Evolutionary conservation across 2,888 invertebrate genomes (phyloP).

Genomic region (Steinernema hermaphroditum): DNA sequence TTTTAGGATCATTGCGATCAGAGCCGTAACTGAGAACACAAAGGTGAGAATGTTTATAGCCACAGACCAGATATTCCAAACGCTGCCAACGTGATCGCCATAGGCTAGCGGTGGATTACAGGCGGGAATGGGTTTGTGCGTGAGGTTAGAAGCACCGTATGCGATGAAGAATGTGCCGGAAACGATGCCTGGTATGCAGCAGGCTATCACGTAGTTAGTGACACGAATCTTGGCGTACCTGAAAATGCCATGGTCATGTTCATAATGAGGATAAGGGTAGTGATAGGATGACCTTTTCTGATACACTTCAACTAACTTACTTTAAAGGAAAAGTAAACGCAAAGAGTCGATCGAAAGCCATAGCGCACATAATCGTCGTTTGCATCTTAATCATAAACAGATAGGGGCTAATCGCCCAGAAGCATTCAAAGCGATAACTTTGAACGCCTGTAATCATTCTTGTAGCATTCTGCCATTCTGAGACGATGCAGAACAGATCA

Average conservation of each 20-base stretch:
- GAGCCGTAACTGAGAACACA: background rate
- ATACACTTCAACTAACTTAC: background rate
- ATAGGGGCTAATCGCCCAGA: background rate
- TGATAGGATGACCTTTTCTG: background rate
- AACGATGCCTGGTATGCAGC: background rate
- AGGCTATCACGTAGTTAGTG: background rate
- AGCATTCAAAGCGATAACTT: background rate
- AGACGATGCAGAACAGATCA: background rate
- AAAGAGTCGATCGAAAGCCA: constrained; percentile 3
- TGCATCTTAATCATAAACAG: background rate
- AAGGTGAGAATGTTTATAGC: background rate
- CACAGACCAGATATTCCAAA: background rate
- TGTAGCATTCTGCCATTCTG: background rate
- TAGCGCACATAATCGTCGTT: background rate
- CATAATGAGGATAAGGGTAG: background rate
- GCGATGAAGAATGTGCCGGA: background rate
- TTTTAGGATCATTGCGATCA: background rate
- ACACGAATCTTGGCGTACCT: too few species aligned
- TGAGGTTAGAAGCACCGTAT: background rate
- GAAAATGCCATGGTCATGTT: background rate
- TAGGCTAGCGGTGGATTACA: constrained; percentile 9
- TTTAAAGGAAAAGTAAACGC: background rate
- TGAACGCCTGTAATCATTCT: background rate
- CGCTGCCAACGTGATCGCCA: background rate
- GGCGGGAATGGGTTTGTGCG: background rate